Conservation (phyloP, 2,797 vertebrate species). For the Lophius americanus region DNA sequence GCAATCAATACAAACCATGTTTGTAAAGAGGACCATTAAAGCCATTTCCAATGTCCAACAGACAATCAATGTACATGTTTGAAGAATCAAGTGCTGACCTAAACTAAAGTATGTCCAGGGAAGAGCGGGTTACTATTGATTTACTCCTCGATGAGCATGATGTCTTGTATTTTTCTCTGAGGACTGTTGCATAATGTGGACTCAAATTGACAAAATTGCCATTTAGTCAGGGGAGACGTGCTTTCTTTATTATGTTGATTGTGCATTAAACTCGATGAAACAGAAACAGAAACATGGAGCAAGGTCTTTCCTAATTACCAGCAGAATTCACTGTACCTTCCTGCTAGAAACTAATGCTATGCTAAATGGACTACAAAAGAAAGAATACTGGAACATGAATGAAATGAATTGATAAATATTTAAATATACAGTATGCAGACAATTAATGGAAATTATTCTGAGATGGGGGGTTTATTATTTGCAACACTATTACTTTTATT, state of each 20-base stretch:
- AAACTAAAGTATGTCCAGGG: slow-evolving; percentile 77
- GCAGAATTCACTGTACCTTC: background rate
- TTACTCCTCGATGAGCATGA: slow-evolving; percentile 78
- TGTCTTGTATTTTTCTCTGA: slow-evolving; percentile 69
- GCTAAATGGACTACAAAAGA: background rate
- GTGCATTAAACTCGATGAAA: slow-evolving; percentile 63
- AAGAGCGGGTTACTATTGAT: slow-evolving; percentile 85
- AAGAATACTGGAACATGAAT: background rate
- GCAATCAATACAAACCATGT: slow-evolving; percentile 87
- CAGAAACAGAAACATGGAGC: slow-evolving; percentile 47
- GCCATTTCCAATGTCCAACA: slow-evolving; percentile 81
- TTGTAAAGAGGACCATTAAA: slow-evolving; percentile 85
- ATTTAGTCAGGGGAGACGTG: slow-evolving; percentile 58
- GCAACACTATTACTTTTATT: background rate
- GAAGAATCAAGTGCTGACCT: slow-evolving; percentile 86
- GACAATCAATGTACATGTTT: slow-evolving; percentile 86
- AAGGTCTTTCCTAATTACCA: slow-evolving; percentile 36
- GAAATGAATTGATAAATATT: no score
- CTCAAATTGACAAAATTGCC: slow-evolving; percentile 71
- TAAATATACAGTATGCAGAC: no score
- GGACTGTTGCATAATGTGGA: slow-evolving; percentile 60
- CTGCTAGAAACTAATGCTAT: background rate
- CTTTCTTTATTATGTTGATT: slow-evolving; percentile 66
- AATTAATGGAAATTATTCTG: no score
- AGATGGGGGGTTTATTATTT: no score